Base-by-base conservation (phyloP, 1,140 invertebrate species). In the Lepidurus couesii region DNA sequence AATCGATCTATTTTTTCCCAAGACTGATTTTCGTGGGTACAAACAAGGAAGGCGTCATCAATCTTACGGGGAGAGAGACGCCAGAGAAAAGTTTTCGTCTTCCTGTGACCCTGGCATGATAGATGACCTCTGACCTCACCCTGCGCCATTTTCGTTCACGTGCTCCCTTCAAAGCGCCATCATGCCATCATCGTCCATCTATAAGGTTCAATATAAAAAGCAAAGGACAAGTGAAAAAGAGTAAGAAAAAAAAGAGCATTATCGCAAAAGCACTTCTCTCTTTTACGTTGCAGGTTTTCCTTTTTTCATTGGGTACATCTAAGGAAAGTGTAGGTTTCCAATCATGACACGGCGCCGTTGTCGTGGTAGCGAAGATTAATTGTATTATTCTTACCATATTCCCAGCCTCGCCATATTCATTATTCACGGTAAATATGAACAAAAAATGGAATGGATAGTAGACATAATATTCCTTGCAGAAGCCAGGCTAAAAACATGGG, bases 1-100 rank as follows among this genome's bases (percentile, higher is more conserved):
- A 21, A 65, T 65, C 53, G 53, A 65, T 65, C 53, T 65, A 65
- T 65, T 65, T 65, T 65, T 65, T 65, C 53, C 53, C 53, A 65
- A 65, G 53, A 65, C n/a, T 65, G 53, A 65, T 65, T 65, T 65
- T 65, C 53, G 16, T 65, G 53, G 53, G 16, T 65, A 65, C 53
- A 65, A 65, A 65, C 53, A 65, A 65, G 53, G 53, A 65, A 65
- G n/a, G 53, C 16, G 7, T 65, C 53, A 65, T 65, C 53, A 65
- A 65, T 65, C 53, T 65, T 65, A 7, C 16, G 1, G 53, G 53
- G 34, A 34, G 34, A 34, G 34, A n/a, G 53, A 65, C 53, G 53
- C 53, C n/a, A 65, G 16, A 65, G 53, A 65, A 65, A n/a, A 65
- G 10, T 65, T 34, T 65, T 65, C 53, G 53, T 65, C n/a, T 65